Percentiles rank a stretch among this genome's conserved stretches.
These are phyloP conservation scores for Australoheros facetus DNA, from an alignment of 2,797 vertebrate genomes.

Conservation along the genomic window DNA sequence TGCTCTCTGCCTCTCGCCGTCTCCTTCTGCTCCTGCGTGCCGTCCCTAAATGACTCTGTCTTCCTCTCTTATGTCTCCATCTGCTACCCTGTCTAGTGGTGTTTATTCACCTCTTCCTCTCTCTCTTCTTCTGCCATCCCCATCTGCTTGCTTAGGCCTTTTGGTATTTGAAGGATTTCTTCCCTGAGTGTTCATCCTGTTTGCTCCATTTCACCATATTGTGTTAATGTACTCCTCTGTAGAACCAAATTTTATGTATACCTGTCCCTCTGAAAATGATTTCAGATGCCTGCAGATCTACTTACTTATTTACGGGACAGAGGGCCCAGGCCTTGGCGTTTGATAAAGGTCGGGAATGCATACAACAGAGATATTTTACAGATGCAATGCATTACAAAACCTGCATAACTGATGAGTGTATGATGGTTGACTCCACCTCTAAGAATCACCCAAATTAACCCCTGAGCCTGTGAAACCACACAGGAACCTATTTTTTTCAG, in stretches of 20 bases:
- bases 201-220: neutral
- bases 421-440: constrained; percentile 29
- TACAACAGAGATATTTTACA: constrained; percentile 48
- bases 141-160: constrained; percentile 48
- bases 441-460: constrained; percentile 60
- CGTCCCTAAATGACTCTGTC: constrained; percentile 60
- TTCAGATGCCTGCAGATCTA: neutral
- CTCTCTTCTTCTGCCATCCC: constrained; percentile 44
- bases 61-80: constrained; percentile 51
- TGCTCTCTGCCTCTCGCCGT: constrained; percentile 42
- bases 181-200: neutral
- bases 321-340: neutral
- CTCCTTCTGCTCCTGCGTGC: constrained; percentile 33
- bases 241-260: constrained; percentile 1
- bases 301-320: constrained; percentile 10
- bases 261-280: constrained; percentile 13
- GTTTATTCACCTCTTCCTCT: constrained; percentile 34
- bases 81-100: constrained; percentile 35
- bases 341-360: constrained; percentile 6
- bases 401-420: constrained; percentile 54
- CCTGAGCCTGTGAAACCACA: constrained; percentile 51
- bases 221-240: neutral
- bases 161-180: neutral
- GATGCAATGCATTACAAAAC: constrained; percentile 48
- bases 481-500: constrained; percentile 41